Evolutionary conservation across 1,140 invertebrate species (phyloP).

Genomic region (Formica selysi): DNA sequence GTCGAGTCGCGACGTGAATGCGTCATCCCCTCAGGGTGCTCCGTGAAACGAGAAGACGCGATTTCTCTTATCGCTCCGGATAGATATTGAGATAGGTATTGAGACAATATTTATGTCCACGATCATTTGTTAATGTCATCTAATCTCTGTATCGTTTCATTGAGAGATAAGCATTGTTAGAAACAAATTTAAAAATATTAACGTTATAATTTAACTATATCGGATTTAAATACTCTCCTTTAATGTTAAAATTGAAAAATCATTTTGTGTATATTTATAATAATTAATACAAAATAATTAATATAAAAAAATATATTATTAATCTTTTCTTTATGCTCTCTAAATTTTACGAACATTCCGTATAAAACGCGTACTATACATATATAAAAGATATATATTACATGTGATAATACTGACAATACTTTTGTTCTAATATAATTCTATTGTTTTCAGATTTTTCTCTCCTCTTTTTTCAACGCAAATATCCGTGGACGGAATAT

Average conservation of each 20-base stretch:
- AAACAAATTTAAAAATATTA: not conserved
- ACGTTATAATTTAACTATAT: not conserved
- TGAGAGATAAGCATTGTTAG: not conserved
- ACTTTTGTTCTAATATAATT: not conserved
- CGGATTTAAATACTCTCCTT: not conserved
- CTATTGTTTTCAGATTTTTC: not conserved
- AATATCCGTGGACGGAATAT: not conserved
- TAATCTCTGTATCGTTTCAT: too few species aligned
- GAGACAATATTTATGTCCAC: not conserved
- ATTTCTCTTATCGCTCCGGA: not conserved
- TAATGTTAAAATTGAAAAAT: too few species aligned
- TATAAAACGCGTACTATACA: too few species aligned
- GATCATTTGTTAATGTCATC: not conserved
- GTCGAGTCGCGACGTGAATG: slow-evolving; percentile 43
- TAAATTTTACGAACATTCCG: too few species aligned
- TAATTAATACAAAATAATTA: too few species aligned
- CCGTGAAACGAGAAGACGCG: slow-evolving; percentile 40
- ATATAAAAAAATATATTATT: too few species aligned
- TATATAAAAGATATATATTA: too few species aligned
- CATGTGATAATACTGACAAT: too few species aligned
- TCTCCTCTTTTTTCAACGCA: not conserved
- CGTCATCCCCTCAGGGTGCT: slow-evolving; percentile 51
- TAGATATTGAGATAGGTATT: not conserved
- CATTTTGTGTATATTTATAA: too few species aligned
- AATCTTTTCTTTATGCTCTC: too few species aligned